These are phyloP conservation scores for Nothoprocta pentlandii DNA, from an alignment of 2,113 vertebrate genomes.

Conservation along the genomic window DNA sequence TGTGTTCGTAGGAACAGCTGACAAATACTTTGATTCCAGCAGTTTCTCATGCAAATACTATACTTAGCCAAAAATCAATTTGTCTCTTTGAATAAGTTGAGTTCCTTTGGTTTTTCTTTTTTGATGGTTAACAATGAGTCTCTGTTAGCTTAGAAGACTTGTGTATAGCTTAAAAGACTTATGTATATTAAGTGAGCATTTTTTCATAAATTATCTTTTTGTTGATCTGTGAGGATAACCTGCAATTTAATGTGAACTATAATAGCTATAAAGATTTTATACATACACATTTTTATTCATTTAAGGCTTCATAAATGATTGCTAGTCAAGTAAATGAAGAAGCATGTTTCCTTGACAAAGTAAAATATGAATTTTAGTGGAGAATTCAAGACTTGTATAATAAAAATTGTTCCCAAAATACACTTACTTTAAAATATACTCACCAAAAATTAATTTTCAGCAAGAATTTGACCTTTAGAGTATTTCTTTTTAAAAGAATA, in stretches of 20 bases:
- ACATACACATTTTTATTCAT: not conserved
- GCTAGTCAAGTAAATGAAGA: not conserved
- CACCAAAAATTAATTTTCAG: constrained; percentile 18
- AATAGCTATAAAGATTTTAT: not conserved
- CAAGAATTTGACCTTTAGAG: constrained; percentile 12
- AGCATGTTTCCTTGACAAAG: not conserved
- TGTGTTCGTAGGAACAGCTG: not conserved
- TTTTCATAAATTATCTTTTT: not conserved
- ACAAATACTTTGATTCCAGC: not conserved
- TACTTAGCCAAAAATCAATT: not conserved
- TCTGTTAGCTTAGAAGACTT: not conserved
- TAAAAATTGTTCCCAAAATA: not conserved
- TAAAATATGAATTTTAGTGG: not conserved
- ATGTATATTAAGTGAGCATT: not conserved
- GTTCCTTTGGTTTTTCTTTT: not conserved
- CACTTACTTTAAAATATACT: constrained; percentile 19
- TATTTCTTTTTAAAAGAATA: constrained; percentile 31
- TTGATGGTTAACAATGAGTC: not conserved
- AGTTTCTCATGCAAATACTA: not conserved
- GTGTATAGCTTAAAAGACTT: not conserved
- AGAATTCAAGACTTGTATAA: not conserved
- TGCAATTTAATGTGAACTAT: constrained; percentile 17
- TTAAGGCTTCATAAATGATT: not conserved
- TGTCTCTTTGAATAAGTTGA: not conserved
- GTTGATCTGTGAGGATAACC: not conserved